Evolutionary conservation across 1,140 invertebrate genomes (phyloP).

Genomic region (Aethina tumida): DNA sequence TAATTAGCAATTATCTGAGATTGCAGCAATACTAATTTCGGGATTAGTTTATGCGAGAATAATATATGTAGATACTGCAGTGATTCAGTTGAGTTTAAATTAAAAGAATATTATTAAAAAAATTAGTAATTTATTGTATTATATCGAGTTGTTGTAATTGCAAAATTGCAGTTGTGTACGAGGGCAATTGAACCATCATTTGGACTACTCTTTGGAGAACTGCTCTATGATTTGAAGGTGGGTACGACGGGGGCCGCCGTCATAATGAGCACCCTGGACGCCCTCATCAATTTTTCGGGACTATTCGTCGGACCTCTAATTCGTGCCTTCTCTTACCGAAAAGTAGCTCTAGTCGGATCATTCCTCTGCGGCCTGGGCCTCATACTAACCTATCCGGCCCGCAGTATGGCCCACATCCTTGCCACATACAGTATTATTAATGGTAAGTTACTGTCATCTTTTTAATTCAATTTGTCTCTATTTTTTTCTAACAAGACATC

Average conservation of each 20-base stretch:
- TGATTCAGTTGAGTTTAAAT: too few species aligned
- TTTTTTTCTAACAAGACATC: too few species aligned
- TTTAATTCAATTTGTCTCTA: too few species aligned
- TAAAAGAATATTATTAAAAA: too few species aligned
- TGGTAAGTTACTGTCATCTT: constrained; percentile 50
- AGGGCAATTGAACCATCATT: constrained; percentile 68
- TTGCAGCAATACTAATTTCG: too few species aligned
- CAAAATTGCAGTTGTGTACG: constrained; percentile 62
- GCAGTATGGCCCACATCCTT: constrained; percentile 60
- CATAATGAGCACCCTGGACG: constrained; percentile 62
- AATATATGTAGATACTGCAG: too few species aligned
- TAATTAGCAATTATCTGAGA: too few species aligned
- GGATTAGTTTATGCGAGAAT: too few species aligned
- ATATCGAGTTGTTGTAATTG: too few species aligned
- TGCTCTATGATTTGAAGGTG: constrained; percentile 51
- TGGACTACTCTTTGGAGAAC: constrained; percentile 62
- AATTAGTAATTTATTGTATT: not conserved
- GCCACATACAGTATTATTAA: constrained; percentile 65
- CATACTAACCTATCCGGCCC: constrained; percentile 54
- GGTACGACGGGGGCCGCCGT: constrained; percentile 60
- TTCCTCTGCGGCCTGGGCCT: constrained; percentile 52
- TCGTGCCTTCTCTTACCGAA: constrained; percentile 60
- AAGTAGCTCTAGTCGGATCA: constrained; percentile 58
- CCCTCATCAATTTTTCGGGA: constrained; percentile 66
- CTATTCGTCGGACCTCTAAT: constrained; percentile 62